Percentiles rank a stretch among this genome's conserved stretches.
Conservation (phyloP, 2,888 invertebrate genomes). For the Crematogaster levior region DNA sequence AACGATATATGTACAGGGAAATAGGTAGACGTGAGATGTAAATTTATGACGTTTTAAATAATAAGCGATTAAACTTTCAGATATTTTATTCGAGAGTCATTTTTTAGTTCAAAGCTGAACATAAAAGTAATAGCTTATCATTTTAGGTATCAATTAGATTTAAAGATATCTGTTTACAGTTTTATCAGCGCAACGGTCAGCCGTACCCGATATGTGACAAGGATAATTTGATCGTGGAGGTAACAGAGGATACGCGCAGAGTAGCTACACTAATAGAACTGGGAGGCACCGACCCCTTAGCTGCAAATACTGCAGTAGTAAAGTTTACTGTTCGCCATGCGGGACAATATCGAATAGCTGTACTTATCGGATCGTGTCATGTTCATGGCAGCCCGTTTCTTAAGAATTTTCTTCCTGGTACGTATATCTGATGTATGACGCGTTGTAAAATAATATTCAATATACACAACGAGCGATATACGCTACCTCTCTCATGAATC, state of each 20-base stretch:
- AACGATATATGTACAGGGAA: neutral
- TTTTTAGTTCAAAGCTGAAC: neutral
- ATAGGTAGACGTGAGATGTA: neutral
- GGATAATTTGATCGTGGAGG: constrained; percentile 95
- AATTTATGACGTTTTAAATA: neutral
- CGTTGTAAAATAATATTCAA: constrained; percentile 13
- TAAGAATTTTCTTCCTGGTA: constrained; percentile 92
- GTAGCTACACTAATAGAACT: constrained; percentile 94
- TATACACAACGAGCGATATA: neutral
- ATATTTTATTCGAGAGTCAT: neutral
- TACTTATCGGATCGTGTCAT: constrained; percentile 93
- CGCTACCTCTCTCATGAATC: neutral
- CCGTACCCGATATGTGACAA: constrained; percentile 98
- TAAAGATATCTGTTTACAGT: constrained; percentile 86
- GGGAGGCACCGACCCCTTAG: constrained; percentile 94
- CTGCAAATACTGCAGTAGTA: constrained; percentile 94
- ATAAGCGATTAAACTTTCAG: neutral
- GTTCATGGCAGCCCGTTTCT: constrained; percentile 95
- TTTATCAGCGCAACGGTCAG: constrained; percentile 96
- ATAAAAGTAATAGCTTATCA: neutral
- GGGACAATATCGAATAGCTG: constrained; percentile 94
- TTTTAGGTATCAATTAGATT: neutral
- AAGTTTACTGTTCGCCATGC: constrained; percentile 97
- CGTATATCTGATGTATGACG: constrained; percentile 16
- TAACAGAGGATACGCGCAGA: constrained; percentile 94